Percentiles rank a stretch among this genome's conserved stretches.
These are phyloP conservation scores for Helicorthomorpha holstii DNA, from an alignment of 1,140 invertebrate species.

Conservation along the genomic window DNA sequence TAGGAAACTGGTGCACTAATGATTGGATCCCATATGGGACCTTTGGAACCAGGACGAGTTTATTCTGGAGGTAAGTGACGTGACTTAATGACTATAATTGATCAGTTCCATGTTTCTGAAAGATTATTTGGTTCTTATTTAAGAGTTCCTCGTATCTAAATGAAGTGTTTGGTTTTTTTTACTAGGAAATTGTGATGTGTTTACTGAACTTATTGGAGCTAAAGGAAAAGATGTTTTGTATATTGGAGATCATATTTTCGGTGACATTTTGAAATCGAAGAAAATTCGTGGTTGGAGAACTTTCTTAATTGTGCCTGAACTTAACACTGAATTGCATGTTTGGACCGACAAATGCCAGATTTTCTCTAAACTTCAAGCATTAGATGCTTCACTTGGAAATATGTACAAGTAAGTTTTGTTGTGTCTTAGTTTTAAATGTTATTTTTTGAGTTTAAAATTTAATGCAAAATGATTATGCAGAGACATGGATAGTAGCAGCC, in stretches of 20 bases:
- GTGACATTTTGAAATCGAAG: constrained; percentile 96
- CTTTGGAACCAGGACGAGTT: constrained; percentile 48
- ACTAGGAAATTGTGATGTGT: constrained; percentile 86
- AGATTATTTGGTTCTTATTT: too few relatives aligned
- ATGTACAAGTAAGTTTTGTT: constrained; percentile 71
- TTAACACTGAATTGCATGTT: constrained; percentile 90
- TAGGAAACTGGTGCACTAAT: constrained; percentile 67
- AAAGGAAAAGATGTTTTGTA: constrained; percentile 97
- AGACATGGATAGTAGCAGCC: constrained; percentile 85
- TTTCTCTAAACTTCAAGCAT: constrained; percentile 73
- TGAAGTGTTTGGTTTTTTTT: too few relatives aligned
- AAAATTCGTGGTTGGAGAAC: constrained; percentile 97
- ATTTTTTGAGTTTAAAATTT: background rate
- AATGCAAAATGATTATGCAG: constrained; percentile 30
- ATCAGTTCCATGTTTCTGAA: too few relatives aligned
- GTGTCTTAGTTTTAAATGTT: constrained; percentile 6
- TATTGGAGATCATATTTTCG: constrained; percentile 98
- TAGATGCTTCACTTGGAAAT: constrained; percentile 82
- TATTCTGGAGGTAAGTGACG: constrained; percentile 48
- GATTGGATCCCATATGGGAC: constrained; percentile 68
- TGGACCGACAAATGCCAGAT: constrained; percentile 95
- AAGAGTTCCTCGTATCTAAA: too few relatives aligned
- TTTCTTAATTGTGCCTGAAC: constrained; percentile 92
- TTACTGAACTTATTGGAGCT: constrained; percentile 87
- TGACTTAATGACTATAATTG: too few relatives aligned